phyloP scores from a whole-genome alignment of 2,113 vertebrate genomes.

The Oreochromis niloticus region DNA sequence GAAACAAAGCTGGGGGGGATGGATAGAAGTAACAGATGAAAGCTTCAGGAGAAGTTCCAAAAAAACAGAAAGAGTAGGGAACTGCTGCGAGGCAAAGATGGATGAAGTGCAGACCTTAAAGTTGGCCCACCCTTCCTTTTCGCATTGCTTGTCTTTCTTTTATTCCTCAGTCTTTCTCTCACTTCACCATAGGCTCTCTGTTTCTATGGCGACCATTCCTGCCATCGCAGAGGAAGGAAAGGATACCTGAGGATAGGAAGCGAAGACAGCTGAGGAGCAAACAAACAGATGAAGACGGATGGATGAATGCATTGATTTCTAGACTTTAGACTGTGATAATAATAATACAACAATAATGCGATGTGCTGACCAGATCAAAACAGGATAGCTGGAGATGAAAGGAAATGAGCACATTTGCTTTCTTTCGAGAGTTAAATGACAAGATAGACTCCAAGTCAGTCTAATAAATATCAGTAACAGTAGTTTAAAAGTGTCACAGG shows the following conservation, averaged over 20 bases:
- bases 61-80: background rate
- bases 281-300: conserved; percentile 11
- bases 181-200: conserved; percentile 36
- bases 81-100: background rate
- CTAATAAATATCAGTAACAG: background rate
- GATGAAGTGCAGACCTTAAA: background rate
- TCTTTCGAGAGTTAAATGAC: background rate
- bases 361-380: background rate
- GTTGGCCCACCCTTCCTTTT: background rate
- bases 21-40: conserved; percentile 2
- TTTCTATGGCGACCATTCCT: conserved; percentile 57
- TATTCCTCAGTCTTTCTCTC: background rate
- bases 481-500: background rate
- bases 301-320: background rate
- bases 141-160: background rate
- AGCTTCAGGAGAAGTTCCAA: conserved; percentile 11
- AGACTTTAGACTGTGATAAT: background rate
- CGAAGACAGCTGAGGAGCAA: background rate
- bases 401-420: background rate
- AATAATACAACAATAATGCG: background rate
- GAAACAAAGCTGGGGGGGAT: background rate
- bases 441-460: background rate
- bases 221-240: conserved; percentile 19
- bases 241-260: conserved; percentile 45
- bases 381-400: background rate